Conservation (phyloP, 2,113 vertebrate genomes). For the Albula goreensis region DNA sequence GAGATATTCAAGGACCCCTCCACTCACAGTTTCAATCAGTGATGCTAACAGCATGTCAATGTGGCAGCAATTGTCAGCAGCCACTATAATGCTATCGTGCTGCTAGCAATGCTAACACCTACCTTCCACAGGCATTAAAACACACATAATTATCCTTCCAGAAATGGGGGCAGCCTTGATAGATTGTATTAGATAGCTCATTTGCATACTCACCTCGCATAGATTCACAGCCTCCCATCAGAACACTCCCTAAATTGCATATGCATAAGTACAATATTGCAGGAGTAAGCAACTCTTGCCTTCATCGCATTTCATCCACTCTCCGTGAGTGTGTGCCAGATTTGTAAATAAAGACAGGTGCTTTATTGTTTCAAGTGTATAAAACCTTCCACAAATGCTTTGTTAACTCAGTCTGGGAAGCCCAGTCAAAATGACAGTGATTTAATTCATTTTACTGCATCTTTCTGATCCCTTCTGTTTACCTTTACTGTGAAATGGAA, state of each 20-base stretch:
- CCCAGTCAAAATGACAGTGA: background rate
- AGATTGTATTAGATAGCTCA: background rate
- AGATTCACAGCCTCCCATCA: background rate
- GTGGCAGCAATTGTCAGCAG: background rate
- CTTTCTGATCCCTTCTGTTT: too few species aligned
- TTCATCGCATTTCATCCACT: background rate
- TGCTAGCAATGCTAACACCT: background rate
- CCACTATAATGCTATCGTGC: background rate
- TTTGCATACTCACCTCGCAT: background rate
- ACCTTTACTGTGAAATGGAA: too few species aligned
- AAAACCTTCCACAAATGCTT: background rate
- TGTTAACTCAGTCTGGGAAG: background rate
- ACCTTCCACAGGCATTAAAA: background rate
- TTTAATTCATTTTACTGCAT: background rate
- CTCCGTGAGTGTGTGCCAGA: background rate
- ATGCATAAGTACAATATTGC: too few species aligned
- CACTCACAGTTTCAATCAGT: background rate
- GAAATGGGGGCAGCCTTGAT: background rate
- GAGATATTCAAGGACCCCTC: background rate
- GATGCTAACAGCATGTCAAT: background rate
- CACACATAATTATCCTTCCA: background rate
- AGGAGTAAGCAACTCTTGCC: background rate
- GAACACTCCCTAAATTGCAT: too few species aligned
- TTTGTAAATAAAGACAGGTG: background rate
- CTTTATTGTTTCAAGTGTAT: background rate